Evolutionary conservation across 92 coral and sea anemone species (phyloP), one percentile per base, ranked within the genome.

Genomic region (Virgularia gustaviana): DNA sequence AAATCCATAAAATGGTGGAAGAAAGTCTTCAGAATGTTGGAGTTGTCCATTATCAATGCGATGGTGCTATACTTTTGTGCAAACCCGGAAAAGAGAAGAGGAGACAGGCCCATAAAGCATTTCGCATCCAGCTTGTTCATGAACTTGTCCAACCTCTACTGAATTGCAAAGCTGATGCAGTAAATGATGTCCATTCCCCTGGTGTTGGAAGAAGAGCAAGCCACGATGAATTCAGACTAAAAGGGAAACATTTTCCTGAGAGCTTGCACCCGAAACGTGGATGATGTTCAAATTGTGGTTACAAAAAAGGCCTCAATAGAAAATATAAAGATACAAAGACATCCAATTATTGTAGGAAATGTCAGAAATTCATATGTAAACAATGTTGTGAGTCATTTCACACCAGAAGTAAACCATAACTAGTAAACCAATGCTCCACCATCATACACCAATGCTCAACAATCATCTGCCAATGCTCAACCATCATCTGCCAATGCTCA

Each of bases 171-270:
- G 47, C 47, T 41, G 47, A 9, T 8, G 47, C 9, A 8, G 47
- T 9, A 41, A 41, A 41, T 41, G 47, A 41, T 41, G 47, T 41
- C n/a, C 9, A 41, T n/a, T 41, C n/a, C 47, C 47, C 47, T 9
- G 47, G 60, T 2, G 70, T 78, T 36, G 83, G 83, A 25, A 4
- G 61, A 42, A 57, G 78, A n/a, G 44, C 83, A 52, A 9, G 35
- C 10, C 34, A 75, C 43, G 2, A 34, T 71, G 70, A 41, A 13
- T 9, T 41, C 9, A 9, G 47, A 9, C 47, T 41, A 41, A 9
- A 41, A 16, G 47, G 47, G 16, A 41, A 41, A 16, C 47, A 41
- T 41, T 41, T 41, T 41, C 9, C 47, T 41, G 47, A 41, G 16
- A 41, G 47, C 16, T 41, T 9, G 9, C 47, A 41, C 16, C 47